These are phyloP conservation scores for Nannobrachium achirus DNA, from an alignment of 2,113 vertebrate species.

Conservation along the genomic window DNA sequence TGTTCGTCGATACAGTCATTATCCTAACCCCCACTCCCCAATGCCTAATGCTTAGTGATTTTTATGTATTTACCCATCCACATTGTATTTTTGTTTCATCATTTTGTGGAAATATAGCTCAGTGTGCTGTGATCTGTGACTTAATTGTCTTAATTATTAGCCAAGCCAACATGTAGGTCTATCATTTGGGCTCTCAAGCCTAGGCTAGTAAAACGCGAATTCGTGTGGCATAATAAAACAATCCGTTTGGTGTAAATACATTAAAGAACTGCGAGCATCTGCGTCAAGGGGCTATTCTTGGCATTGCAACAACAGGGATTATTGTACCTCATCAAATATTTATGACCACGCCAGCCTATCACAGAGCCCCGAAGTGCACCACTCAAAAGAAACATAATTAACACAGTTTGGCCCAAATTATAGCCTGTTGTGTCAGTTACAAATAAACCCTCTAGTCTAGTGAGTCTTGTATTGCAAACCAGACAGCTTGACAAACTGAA, in stretches of 20 bases:
- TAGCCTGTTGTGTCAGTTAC: too few relatives aligned
- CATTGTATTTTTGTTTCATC: background rate
- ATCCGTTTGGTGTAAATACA: constrained; percentile 46
- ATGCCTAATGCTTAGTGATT: background rate
- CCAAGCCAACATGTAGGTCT: too few relatives aligned
- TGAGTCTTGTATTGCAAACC: background rate
- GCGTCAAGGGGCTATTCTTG: constrained; percentile 61
- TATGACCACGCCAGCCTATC: constrained; percentile 46
- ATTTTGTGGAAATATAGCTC: too few relatives aligned
- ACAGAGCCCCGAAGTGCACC: constrained; percentile 32
- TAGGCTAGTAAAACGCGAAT: too few relatives aligned
- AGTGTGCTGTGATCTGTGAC: too few relatives aligned
- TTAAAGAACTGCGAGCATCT: constrained; percentile 59
- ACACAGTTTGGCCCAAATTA: too few relatives aligned
- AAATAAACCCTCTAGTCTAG: background rate
- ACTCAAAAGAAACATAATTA: too few relatives aligned
- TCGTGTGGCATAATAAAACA: constrained; percentile 20
- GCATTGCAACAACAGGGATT: constrained; percentile 49
- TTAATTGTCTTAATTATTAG: too few relatives aligned
- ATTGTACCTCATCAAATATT: constrained; percentile 70
- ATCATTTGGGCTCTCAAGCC: too few relatives aligned
- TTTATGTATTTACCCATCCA: background rate
- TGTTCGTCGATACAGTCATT: constrained; percentile 2
- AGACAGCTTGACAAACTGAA: constrained; percentile 29
- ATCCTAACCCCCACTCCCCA: background rate